These are phyloP conservation scores for Cygnus olor DNA, from an alignment of 2,797 vertebrate genomes.

Conservation along the genomic window DNA sequence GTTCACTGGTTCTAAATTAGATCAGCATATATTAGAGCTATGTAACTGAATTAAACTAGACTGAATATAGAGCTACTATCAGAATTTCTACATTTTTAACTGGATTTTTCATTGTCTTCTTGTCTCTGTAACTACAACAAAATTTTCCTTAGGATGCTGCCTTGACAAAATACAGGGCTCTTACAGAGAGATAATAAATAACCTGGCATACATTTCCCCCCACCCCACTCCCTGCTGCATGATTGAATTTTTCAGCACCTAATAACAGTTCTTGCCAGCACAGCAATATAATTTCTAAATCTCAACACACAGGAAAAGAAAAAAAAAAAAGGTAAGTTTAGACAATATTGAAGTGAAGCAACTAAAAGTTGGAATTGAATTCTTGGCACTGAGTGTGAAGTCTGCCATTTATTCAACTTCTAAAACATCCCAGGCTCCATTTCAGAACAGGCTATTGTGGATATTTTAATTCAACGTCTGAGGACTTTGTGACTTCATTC, in stretches of 20 bases:
- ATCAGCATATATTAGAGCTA: neutral
- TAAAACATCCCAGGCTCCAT: neutral
- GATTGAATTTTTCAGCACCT: conserved; percentile 62
- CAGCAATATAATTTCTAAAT: conserved; percentile 46
- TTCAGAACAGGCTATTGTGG: neutral
- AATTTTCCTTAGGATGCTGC: conserved; percentile 11
- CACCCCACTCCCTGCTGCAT: neutral
- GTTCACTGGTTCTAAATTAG: conserved; percentile 6
- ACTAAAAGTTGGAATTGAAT: conserved; percentile 36
- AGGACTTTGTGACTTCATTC: conserved; percentile 23
- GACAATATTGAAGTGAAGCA: conserved; percentile 48
- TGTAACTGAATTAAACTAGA: neutral
- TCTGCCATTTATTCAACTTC: conserved; percentile 19
- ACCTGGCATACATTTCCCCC: neutral
- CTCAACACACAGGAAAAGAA: neutral
- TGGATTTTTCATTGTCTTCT: neutral
- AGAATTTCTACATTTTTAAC: conserved; percentile 7
- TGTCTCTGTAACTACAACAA: neutral
- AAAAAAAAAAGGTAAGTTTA: conserved; percentile 1
- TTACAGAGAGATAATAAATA: conserved; percentile 51
- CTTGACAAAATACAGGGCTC: conserved; percentile 13
- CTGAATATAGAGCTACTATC: neutral
- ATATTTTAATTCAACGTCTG: conserved; percentile 40
- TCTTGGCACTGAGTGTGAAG: neutral
- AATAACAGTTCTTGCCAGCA: conserved; percentile 54